Evolutionary conservation across 2,113 vertebrate genomes (phyloP), one percentile per base, ranked within the genome.

Genomic region (Campylomormyrus numenius): DNA sequence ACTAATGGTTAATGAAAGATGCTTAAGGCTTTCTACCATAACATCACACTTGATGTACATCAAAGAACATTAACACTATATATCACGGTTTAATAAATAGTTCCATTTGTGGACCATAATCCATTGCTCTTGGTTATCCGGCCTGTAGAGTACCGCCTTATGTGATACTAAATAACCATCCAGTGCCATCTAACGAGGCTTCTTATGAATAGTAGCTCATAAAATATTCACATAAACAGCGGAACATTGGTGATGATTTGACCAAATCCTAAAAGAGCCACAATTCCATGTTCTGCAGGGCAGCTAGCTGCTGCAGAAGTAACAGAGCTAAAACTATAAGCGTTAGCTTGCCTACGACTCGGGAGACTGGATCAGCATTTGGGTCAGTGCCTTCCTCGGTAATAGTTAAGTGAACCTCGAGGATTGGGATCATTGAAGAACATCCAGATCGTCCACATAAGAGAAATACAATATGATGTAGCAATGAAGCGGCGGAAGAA

Each of bases 1-100:
- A 96, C 96, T 90, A 90, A 83, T 42, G 42, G 95, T 96, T 80
- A 85, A 27, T 46, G 48, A 56, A 96, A 96, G 95, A 96, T 96
- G 96, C 96, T 97, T 95, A 96, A 96, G 96, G 96, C 96, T 96
- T 94, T 95, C 95, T 94, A 95, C 95, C 95, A 96, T 96, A 96
- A 96, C 96, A 96, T 96, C 96, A 62, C 24, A 8, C 17, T 58
- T 85, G 77, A 95, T 95, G 95, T 96, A 96, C 94, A 97, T 96
- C 96, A 96, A 95, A 86, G 95, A 95, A 95, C 95, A 96, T 96
- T 95, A 96, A 95, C 10, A 91, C 95, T 96, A 96, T 96, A 56
- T 56, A 56, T 56, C 95, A 96, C 94, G 94, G 95, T 92, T 95
- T 96, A 96, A 96, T 96, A 97, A 96, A 96, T 95, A 96, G 95